Percentiles rank a stretch among this genome's conserved stretches.
Evolutionary conservation across 2,113 vertebrate genomes (phyloP).

Genomic region (Dipodomys ordii): DNA sequence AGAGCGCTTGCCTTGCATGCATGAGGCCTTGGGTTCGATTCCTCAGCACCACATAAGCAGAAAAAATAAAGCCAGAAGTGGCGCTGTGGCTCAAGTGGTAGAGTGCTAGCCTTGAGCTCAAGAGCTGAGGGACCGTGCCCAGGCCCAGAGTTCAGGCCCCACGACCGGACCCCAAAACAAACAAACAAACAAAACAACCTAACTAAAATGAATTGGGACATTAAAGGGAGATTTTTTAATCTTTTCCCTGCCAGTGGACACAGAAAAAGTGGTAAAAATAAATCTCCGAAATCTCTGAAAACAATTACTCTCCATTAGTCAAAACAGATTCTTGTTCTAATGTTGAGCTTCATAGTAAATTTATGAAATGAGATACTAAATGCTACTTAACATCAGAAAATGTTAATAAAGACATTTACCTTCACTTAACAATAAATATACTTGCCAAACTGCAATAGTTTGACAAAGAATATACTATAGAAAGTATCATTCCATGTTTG

Average conservation of each 20-base stretch:
- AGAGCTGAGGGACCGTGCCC: no score
- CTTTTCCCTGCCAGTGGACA: neutral
- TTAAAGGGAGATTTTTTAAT: neutral
- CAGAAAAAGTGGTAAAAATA: slow-evolving; percentile 16
- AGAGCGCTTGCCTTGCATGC: no score
- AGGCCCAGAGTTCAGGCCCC: no score
- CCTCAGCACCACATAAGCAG: no score
- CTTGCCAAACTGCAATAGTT: neutral
- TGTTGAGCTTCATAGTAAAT: slow-evolving; percentile 21
- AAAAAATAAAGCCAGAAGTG: no score
- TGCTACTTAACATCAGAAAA: neutral
- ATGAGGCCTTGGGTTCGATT: no score
- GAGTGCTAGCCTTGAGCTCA: no score
- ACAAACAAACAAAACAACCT: neutral
- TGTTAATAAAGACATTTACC: neutral
- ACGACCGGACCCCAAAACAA: no score
- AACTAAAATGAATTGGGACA: neutral
- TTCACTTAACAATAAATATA: neutral
- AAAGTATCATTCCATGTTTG: neutral
- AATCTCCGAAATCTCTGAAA: neutral
- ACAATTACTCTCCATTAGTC: neutral
- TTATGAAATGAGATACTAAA: neutral
- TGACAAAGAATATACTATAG: neutral
- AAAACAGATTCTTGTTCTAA: neutral
- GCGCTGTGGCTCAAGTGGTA: no score